A percentile compares a stretch with the other conserved stretches of the same genome.
These are phyloP conservation scores for Aldabrachelys gigantea DNA, from an alignment of 2,113 vertebrate genomes.

Conservation along the genomic window DNA sequence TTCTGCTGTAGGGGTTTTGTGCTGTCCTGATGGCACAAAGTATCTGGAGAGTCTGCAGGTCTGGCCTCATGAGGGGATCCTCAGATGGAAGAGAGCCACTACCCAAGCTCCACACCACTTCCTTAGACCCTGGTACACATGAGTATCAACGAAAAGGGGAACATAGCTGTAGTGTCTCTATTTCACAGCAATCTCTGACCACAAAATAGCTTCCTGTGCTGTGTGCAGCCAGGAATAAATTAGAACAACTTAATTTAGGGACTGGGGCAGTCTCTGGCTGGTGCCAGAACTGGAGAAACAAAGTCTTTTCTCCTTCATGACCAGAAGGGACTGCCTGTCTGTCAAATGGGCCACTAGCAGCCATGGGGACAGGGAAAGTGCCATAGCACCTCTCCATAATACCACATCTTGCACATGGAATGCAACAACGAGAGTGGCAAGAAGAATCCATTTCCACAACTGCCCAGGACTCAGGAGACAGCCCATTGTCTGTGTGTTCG, in stretches of 20 bases:
- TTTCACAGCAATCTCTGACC: background rate
- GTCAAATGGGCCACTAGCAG: background rate
- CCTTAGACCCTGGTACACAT: background rate
- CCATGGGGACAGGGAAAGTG: background rate
- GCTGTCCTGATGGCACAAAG: background rate
- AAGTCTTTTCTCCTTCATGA: background rate
- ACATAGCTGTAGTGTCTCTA: background rate
- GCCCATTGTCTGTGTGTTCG: background rate
- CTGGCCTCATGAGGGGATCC: background rate
- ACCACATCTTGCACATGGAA: fast-evolving
- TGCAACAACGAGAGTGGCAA: background rate
- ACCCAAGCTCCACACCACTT: background rate
- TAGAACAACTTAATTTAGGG: background rate
- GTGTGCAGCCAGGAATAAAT: background rate
- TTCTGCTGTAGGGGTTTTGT: background rate
- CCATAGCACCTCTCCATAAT: background rate
- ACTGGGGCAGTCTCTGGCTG: background rate
- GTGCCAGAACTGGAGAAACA: background rate
- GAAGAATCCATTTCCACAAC: background rate
- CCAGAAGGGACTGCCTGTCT: background rate
- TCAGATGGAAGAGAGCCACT: background rate
- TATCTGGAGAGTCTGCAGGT: background rate
- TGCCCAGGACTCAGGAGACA: background rate
- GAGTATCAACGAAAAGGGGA: background rate
- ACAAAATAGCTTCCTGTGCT: background rate